Base-by-base conservation (phyloP, 2,888 invertebrate genomes). In the Ennomos fuscantarius region DNA sequence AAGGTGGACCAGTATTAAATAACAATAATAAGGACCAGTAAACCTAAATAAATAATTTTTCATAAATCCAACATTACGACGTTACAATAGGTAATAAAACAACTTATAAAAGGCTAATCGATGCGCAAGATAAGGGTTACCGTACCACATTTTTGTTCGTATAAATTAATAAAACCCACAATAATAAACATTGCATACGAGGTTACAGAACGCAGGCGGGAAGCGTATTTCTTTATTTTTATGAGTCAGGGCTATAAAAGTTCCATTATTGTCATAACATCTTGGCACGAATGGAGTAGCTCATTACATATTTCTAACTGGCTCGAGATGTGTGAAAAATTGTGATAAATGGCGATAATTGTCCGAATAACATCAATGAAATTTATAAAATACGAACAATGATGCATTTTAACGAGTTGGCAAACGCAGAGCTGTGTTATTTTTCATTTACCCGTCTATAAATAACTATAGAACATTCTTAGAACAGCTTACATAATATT, bases 251-350 rank as follows among this genome's bases (percentile, higher is more conserved):
- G 73, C 65, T 70, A 77, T 82, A 79, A 81, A 80, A 80, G 69
- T 65, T 72, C 68, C 76, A 78, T 79, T 76, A 77, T 76, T 77
- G 73, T 77, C 72, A 73, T 75, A 77, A 76, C 74, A 73, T 79
- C 74, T 82, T 80, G 78, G 77, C 80, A 76, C 74, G 65, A 62
- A 62, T 62, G 63, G 63, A 70, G 48, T 64, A 65, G 57, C 69
- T 65, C 66, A 62, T 65, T 56, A 52, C 57, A 64, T 46, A 60
- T 63, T 56, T 64, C 60, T 63, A 58, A 60, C 63, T 58, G 60
- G 62, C 62, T 60, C 60, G 56, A 54, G 60, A 51, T 62, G 61
- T 65, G 62, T 52, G 63, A 64, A 62, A 57, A 65, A 63, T 57
- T 60, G 57, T 64, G 60, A 63, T 61, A 63, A 62, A 65, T 64